Conservation (phyloP, 2,113 vertebrate species). For the Hymenochirus boettgeri region DNA sequence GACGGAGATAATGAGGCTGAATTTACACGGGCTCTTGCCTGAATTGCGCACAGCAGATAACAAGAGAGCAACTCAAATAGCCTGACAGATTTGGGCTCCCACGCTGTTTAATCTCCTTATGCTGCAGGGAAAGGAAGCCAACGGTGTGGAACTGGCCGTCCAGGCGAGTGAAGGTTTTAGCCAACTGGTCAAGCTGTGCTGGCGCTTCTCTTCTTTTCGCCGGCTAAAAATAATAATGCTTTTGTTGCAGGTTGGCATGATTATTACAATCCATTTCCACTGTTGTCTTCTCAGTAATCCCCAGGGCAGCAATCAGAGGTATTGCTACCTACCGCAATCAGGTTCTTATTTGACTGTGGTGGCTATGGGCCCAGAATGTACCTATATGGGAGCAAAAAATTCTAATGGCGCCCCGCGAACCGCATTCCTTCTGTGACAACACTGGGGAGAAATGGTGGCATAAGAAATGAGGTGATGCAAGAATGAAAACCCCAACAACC, state of each 20-base stretch:
- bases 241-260: background rate
- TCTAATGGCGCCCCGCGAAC: too few species aligned
- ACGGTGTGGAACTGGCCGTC: background rate
- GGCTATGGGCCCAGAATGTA: too few species aligned
- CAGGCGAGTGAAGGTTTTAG: background rate
- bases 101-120: slow-evolving; percentile 35
- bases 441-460: too few species aligned
- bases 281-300: too few species aligned
- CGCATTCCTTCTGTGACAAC: too few species aligned
- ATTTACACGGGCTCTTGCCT: slow-evolving; percentile 32
- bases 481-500: too few species aligned
- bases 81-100: slow-evolving; percentile 37
- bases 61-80: slow-evolving; percentile 18
- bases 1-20: slow-evolving; percentile 31
- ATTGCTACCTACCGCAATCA: too few species aligned
- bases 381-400: too few species aligned
- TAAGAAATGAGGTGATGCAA: too few species aligned
- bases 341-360: too few species aligned
- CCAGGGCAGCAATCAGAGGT: too few species aligned
- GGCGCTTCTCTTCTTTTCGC: background rate
- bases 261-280: too few species aligned
- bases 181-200: background rate
- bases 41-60: slow-evolving; percentile 32
- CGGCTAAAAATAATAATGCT: background rate
- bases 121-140: slow-evolving; percentile 9